Conservation (phyloP, 1,140 invertebrate species). For the Prorops nasuta region DNA sequence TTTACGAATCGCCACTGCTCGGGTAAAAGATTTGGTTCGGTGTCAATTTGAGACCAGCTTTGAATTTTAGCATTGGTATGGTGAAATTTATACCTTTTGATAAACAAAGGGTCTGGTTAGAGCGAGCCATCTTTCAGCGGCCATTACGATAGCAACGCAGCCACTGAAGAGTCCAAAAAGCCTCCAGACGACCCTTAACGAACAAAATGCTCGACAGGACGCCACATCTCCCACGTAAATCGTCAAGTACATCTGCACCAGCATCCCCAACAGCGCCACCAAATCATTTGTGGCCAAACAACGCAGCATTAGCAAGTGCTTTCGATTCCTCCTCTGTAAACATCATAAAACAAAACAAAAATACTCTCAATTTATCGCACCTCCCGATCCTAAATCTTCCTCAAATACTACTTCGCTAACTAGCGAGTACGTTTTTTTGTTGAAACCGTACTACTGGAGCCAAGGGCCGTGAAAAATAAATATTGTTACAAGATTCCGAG, state of each 20-base stretch:
- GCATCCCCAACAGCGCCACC: slow-evolving; percentile 71
- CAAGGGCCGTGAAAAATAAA: no score
- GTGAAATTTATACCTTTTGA: slow-evolving; percentile 82
- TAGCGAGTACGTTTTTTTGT: background rate
- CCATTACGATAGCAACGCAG: slow-evolving; percentile 84
- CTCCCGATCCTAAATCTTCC: no score
- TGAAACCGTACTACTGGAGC: no score
- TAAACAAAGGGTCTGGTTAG: slow-evolving; percentile 84
- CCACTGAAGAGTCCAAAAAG: slow-evolving; percentile 83
- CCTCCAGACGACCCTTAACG: slow-evolving; percentile 69
- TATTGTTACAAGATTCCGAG: no score
- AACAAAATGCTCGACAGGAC: slow-evolving; percentile 59
- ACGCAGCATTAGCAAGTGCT: slow-evolving; percentile 77
- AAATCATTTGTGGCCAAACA: slow-evolving; percentile 79
- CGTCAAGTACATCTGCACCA: slow-evolving; percentile 62
- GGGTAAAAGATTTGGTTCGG: no score
- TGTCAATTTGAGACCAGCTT: no score
- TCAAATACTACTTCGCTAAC: no score
- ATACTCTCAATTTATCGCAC: no score
- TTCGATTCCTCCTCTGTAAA: slow-evolving; percentile 68
- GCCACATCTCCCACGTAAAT: slow-evolving; percentile 52
- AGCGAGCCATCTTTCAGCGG: slow-evolving; percentile 79
- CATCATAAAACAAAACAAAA: slow-evolving; percentile 22
- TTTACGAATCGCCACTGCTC: no score
- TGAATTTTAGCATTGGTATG: no score